A percentile compares a stretch with the other conserved stretches of the same genome.
phyloP scores from a whole-genome alignment of 2,797 vertebrate genomes.

The Erethizon dorsatum region DNA sequence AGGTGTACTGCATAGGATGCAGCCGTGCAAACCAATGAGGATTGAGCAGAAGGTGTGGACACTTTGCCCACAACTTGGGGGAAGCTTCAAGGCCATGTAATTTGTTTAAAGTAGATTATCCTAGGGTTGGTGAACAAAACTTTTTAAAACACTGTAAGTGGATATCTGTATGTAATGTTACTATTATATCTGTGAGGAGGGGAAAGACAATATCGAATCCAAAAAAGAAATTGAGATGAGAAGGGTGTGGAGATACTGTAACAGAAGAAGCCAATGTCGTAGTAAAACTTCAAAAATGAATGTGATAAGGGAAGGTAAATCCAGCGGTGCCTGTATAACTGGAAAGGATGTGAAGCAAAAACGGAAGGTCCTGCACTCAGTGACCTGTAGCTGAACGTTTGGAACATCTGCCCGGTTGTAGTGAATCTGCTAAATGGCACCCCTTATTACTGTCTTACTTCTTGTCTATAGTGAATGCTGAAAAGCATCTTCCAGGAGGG shows the following conservation, averaged over 20 bases:
- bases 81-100: not conserved
- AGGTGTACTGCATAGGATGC: not conserved
- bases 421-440: not conserved
- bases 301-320: not conserved
- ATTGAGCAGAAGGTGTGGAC: not conserved
- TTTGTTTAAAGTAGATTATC: slow-evolving; percentile 32
- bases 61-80: not conserved
- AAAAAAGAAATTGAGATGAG: not conserved
- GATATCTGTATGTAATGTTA: not conserved
- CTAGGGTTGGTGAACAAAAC: not conserved
- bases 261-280: not conserved
- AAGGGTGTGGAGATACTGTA: not conserved
- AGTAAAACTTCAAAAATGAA: not conserved
- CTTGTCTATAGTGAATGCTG: not conserved
- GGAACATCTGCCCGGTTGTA: not conserved
- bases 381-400: not conserved
- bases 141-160: not conserved
- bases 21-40: not conserved
- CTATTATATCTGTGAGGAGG: not conserved
- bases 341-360: not conserved
- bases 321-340: not conserved
- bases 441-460: not conserved
- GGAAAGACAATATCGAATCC: not conserved
- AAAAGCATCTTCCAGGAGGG: not conserved
- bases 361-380: not conserved